Percentiles rank a stretch among this genome's conserved stretches.
Conservation (phyloP, 1,140 invertebrate species). For the Colletes latitarsis region DNA sequence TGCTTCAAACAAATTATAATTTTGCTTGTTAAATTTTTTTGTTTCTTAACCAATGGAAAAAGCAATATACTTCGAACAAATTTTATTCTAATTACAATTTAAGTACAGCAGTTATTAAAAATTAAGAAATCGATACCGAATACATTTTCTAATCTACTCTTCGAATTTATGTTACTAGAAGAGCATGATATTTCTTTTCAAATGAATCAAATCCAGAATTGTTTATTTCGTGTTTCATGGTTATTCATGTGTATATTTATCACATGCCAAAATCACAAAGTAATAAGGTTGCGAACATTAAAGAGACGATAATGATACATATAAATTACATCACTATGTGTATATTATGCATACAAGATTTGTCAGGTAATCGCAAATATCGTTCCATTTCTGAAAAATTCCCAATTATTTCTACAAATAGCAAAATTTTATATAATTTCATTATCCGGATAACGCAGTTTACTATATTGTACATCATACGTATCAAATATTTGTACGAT, state of each 20-base stretch:
- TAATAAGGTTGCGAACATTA: neutral
- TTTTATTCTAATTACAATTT: no score
- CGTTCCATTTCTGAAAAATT: neutral
- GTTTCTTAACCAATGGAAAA: no score
- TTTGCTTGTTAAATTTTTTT: no score
- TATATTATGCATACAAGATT: neutral
- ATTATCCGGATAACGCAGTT: constrained; percentile 10
- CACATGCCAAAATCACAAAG: neutral
- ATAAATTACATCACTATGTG: neutral
- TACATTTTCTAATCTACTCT: no score
- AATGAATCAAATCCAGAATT: neutral
- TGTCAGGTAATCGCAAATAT: no score
- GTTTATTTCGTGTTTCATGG: neutral
- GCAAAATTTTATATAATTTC: neutral
- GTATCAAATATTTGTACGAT: constrained; percentile 13
- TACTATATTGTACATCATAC: neutral
- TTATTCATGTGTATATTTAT: neutral
- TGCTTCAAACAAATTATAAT: neutral
- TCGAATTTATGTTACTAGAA: neutral
- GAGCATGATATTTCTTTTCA: constrained; percentile 25
- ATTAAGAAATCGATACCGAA: no score
- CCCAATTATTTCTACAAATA: neutral
- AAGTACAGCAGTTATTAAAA: no score
- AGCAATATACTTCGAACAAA: no score
- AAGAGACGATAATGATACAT: neutral